Evolutionary conservation across 1,140 invertebrate genomes (phyloP), one percentile per base, ranked within the genome.

Genomic region (Scaptomyza hsui): DNA sequence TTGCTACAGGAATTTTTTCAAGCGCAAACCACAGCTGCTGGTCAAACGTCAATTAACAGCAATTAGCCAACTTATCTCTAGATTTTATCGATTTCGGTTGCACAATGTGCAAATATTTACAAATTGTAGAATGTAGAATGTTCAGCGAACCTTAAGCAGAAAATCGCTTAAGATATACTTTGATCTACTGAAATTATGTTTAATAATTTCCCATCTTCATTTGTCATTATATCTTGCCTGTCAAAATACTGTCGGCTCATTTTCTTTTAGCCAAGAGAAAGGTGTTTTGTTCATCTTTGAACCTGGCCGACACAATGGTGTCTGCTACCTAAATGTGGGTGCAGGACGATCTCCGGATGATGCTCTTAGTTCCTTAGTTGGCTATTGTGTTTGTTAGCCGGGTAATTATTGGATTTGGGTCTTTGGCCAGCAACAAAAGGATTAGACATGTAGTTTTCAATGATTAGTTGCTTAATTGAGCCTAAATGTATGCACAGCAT

Each of bases 401-500:
- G 39, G n/a, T 67, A 65, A 70, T 70, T 51, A 70, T 59, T 45
- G 42, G 72, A 59, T 29, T 41, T 37, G 35, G 62, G 61, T 24
- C 35, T 9, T n/a, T n/a, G n/a, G 44, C 42, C 13, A 59, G 18
- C 39, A 29, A 75, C 62, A 75, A 72, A 72, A 70, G 81, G 82
- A 74, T 86, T 86, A 86, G 67, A 61, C 59, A 21, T 78, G 37
- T 71, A 81, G 85, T 86, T 85, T 86, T 77, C 42, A 1, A 48
- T 80, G 74, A 71, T 86, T 86, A 86, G 82, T 49, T 81, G 69
- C 64, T 86, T 86, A 86, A 86, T 86, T 86, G 81, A 88, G 73
- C 82, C 72, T 68, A 86, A 86, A 77, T 86, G 77, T 70, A 86
- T 77, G 81, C 64, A 64, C 72, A 64, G 80, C 81, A 74, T 81